Conservation (phyloP, 2,888 invertebrate genomes). For the Steromphala cineraria region DNA sequence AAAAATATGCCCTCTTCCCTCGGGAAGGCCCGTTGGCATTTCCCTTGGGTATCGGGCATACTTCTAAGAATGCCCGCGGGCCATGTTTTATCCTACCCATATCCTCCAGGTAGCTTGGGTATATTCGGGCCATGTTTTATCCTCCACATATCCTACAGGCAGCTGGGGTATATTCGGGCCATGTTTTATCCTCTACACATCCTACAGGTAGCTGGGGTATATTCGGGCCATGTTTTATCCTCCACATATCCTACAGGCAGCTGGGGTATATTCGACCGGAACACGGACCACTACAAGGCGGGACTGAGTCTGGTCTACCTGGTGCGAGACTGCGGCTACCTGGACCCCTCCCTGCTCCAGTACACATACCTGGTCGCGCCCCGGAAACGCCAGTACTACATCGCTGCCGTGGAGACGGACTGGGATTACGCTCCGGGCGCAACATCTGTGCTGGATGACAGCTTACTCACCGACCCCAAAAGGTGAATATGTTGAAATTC, state of each 20-base stretch:
- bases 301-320: constrained; percentile 49
- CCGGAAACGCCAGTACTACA: constrained; percentile 40
- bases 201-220: no score
- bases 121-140: no score
- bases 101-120: no score
- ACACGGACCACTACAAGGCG: constrained; percentile 44
- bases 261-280: constrained; percentile 45
- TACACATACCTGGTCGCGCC: constrained; percentile 35
- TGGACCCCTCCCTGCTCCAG: neutral
- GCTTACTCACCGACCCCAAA: constrained; percentile 30
- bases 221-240: no score
- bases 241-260: neutral
- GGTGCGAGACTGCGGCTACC: constrained; percentile 37
- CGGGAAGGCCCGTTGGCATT: no score
- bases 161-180: no score
- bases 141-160: no score
- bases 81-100: no score
- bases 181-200: no score
- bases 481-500: constrained; percentile 17
- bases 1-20: no score
- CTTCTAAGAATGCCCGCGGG: no score
- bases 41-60: no score
- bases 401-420: constrained; percentile 49
- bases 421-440: constrained; percentile 51
- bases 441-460: constrained; percentile 41